Evolutionary conservation across 2,888 invertebrate species (phyloP).

Genomic region (Aquatica leii): DNA sequence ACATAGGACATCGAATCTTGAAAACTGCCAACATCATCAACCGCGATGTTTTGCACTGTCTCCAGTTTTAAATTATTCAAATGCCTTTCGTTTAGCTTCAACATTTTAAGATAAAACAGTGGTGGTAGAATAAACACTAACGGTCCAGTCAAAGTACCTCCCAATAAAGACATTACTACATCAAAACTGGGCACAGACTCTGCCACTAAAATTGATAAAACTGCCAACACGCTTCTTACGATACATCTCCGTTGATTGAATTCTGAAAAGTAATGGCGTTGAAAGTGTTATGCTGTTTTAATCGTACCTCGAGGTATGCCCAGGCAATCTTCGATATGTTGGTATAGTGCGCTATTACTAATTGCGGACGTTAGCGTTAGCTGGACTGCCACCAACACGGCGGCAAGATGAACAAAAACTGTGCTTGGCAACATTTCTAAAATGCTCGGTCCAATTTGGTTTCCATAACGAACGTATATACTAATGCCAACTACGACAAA

Average conservation of each 20-base stretch:
- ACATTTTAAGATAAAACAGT: conserved; percentile 77
- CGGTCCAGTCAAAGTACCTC: conserved; percentile 84
- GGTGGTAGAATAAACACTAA: conserved; percentile 87
- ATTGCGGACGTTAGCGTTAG: conserved; percentile 80
- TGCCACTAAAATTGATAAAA: conserved; percentile 77
- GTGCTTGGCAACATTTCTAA: conserved; percentile 74
- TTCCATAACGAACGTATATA: conserved; percentile 72
- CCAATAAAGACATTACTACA: conserved; percentile 84
- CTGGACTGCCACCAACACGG: conserved; percentile 79
- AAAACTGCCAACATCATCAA: not conserved
- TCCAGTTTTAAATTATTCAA: conserved; percentile 47
- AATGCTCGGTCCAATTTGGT: conserved; percentile 69
- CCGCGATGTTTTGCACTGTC: conserved; percentile 41
- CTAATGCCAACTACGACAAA: conserved; percentile 71
- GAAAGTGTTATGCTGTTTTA: not conserved
- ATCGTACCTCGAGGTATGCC: conserved; percentile 75
- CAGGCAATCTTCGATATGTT: conserved; percentile 81
- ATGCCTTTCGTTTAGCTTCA: conserved; percentile 61
- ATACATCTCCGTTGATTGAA: conserved; percentile 78
- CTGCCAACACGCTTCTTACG: conserved; percentile 74
- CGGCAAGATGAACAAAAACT: conserved; percentile 69
- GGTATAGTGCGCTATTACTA: conserved; percentile 81
- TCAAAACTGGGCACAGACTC: conserved; percentile 88
- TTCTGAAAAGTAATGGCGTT: conserved; percentile 63
- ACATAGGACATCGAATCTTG: no score